These are phyloP conservation scores for Paratilapia polleni DNA, from an alignment of 2,113 vertebrate species.

Conservation along the genomic window DNA sequence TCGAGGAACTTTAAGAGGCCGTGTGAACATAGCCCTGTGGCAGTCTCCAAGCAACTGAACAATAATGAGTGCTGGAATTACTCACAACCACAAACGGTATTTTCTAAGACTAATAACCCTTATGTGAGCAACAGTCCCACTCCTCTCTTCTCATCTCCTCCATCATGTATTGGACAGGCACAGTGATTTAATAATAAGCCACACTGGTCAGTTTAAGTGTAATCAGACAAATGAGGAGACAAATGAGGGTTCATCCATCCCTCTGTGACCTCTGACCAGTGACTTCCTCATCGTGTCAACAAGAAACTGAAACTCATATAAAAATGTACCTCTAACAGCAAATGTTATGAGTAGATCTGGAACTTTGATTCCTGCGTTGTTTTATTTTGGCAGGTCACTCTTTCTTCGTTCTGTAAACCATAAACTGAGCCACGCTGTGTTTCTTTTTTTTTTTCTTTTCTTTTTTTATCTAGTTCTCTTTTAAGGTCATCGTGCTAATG, in stretches of 20 bases:
- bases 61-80: neutral
- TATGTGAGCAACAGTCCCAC: neutral
- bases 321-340: neutral
- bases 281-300: neutral
- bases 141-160: neutral
- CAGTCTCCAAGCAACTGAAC: neutral
- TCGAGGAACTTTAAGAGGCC: neutral
- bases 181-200: neutral
- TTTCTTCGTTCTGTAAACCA: neutral
- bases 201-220: neutral
- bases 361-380: neutral
- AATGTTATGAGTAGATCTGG: neutral
- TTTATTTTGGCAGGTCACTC: conserved; percentile 1
- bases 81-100: neutral
- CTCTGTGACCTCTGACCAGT: neutral
- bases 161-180: neutral
- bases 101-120: neutral
- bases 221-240: neutral
- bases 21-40: neutral
- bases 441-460: too few species aligned
- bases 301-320: neutral
- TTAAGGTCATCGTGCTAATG: conserved; percentile 20
- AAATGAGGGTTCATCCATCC: neutral
- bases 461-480: neutral
- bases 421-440: neutral